Evolutionary conservation across 2,888 invertebrate species (phyloP).

Genomic region (Lymantria dispar): DNA sequence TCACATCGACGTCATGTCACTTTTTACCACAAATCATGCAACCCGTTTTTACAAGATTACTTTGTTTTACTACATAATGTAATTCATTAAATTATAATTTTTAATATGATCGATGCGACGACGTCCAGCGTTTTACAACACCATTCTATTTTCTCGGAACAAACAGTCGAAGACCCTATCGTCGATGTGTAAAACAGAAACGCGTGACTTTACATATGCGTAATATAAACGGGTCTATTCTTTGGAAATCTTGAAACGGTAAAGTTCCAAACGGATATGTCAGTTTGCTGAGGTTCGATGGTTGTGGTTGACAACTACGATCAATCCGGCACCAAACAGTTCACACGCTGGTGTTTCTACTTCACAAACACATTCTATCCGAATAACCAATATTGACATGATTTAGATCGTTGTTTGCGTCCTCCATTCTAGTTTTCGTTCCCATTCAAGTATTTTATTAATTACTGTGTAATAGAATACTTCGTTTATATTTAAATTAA

Average conservation of each 20-base stretch:
- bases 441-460: conserved; percentile 22
- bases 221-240: conserved; percentile 37
- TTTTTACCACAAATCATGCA: conserved; percentile 1
- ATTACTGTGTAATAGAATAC: conserved; percentile 23
- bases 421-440: conserved; percentile 29
- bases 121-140: conserved; percentile 24
- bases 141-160: conserved; percentile 52
- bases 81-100: conserved; percentile 36
- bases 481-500: not conserved
- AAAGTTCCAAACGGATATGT: conserved; percentile 65
- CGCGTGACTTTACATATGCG: conserved; percentile 40
- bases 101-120: conserved; percentile 30
- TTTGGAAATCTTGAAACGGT: conserved; percentile 48
- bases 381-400: conserved; percentile 56
- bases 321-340: conserved; percentile 26
- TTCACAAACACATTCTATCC: conserved; percentile 50
- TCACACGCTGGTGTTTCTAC: conserved; percentile 62
- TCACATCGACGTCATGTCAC: conserved; percentile 17
- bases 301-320: conserved; percentile 36
- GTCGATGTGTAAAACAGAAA: conserved; percentile 40
- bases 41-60: not conserved
- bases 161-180: conserved; percentile 42
- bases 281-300: conserved; percentile 63
- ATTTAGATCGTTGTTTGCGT: conserved; percentile 38
- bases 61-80: conserved; percentile 21